Conservation (phyloP, 2,113 vertebrate species). For the Nestor notabilis region DNA sequence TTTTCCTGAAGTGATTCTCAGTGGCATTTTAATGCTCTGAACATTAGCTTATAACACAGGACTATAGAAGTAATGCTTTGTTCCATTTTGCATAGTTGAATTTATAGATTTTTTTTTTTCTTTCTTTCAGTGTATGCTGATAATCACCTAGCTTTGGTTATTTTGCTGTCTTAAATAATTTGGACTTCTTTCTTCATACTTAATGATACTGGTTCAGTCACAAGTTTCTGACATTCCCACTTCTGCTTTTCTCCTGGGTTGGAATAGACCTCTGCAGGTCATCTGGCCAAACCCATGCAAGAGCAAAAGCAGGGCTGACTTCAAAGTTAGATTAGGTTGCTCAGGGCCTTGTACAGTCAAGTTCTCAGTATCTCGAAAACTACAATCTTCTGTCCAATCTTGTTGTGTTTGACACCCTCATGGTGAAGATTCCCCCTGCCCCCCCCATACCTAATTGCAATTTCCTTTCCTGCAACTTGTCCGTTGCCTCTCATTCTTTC, state of each 20-base stretch:
- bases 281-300: not conserved
- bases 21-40: not conserved
- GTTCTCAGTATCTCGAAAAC: not conserved
- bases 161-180: not conserved
- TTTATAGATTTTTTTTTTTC: not conserved
- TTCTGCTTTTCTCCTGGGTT: not conserved
- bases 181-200: not conserved
- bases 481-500: not conserved
- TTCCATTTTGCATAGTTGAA: not conserved
- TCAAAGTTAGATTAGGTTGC: not conserved
- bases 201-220: not conserved
- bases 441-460: not conserved
- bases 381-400: not conserved
- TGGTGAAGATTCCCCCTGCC: not conserved
- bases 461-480: not conserved
- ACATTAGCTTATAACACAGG: not conserved
- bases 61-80: not conserved
- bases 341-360: not conserved
- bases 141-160: not conserved
- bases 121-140: not conserved
- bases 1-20: not conserved
- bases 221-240: fast-evolving
- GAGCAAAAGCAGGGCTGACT: not conserved
- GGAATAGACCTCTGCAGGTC: not conserved
- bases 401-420: not conserved